Conservation (phyloP, 2,113 vertebrate genomes). For the Gavia stellata region DNA sequence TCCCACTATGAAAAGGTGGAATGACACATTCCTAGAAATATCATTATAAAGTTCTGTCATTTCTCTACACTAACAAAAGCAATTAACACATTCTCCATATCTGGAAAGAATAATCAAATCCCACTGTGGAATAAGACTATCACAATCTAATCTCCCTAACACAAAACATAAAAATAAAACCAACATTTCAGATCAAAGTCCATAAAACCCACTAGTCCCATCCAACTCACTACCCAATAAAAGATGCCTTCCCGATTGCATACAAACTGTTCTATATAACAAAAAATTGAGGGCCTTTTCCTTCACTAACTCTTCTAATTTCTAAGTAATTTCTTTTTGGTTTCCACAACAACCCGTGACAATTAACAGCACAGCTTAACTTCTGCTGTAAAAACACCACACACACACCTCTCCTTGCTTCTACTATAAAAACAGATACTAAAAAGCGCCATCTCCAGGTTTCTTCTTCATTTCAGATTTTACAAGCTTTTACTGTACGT, state of each 20-base stretch:
- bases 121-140: not conserved
- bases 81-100: not conserved
- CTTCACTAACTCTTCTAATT: not conserved
- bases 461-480: not conserved
- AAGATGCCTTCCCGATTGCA: rapidly evolving
- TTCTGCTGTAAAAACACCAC: not conserved
- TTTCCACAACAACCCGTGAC: not conserved
- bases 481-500: rapidly evolving
- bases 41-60: not conserved
- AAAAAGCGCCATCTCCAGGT: not conserved
- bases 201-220: not conserved
- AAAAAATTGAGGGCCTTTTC: not conserved
- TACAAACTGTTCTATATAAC: rapidly evolving
- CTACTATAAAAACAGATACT: not conserved
- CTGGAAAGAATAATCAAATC: not conserved
- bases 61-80: not conserved
- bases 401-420: not conserved
- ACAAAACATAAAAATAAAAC: not conserved
- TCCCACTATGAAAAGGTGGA: not conserved
- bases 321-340: rapidly evolving
- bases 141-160: not conserved
- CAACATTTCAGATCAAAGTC: not conserved
- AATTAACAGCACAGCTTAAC: not conserved
- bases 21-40: not conserved
- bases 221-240: not conserved